Base-by-base conservation (phyloP, 2,888 invertebrate species). In the Tipula lateralis region DNA sequence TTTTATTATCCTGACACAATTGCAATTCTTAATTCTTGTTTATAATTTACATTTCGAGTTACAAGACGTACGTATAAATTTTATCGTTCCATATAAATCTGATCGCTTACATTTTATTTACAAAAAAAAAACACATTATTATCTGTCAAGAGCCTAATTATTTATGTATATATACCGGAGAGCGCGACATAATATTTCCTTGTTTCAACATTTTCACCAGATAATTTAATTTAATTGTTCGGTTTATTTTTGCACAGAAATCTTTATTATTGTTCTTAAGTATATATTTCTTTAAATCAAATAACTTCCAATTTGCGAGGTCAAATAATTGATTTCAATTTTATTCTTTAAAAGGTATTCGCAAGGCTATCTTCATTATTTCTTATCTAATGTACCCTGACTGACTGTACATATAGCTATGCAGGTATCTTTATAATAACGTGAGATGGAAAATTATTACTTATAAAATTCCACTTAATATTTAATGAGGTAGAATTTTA, bases 281-380 rank as follows among this genome's bases (percentile, higher is more conserved):
- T 66, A 9, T 66, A 39, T 13, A 39, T 39, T 24, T 66, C 24
- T 6, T 66, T 66, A 82, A 82, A 32, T 30, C 29, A 82, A 82
- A 82, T 82, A 82, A 82, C 82, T 82, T 82, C 82, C 82, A 82
- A 82, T 82, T 82, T 82, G 16, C 82, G 82, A 82, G 82, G 82
- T 30, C 82, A 82, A 82, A 82, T 82, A 82, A 82, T 82, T 82
- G 32, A 82, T 82, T 82, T n/a, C 32, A 30, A n/a, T 82, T 82
- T 82, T 30, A 82, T 82, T 82, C 82, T 82, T 30, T 82, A 82
- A 82, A 82, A 82, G 82, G 82, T 30, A 82, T 82, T 82, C 30
- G 24, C 82, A 82, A 82, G 82, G 82, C 16, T 82, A 82, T 82
- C 82, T 30, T 30, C 16, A 82, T 82, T 82, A 82, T 30, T 82